Percentiles rank a stretch among this genome's conserved stretches.
Conservation (phyloP, 2,113 vertebrate genomes). For the Anguilla japonica region DNA sequence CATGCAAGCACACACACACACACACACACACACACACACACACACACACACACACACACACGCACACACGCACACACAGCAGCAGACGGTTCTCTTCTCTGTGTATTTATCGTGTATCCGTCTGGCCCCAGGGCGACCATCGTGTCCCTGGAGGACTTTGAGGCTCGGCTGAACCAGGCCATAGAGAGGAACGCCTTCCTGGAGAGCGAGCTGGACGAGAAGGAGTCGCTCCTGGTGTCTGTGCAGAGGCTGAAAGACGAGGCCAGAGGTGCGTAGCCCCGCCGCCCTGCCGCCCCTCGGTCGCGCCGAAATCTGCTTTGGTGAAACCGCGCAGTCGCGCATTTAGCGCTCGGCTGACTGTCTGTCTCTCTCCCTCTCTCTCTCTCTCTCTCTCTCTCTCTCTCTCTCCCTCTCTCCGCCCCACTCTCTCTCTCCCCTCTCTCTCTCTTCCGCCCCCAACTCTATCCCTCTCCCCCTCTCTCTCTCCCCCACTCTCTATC, state of each 20-base stretch:
- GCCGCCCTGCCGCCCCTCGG: not conserved
- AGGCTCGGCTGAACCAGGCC: conserved; percentile 95
- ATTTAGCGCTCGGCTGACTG: too few relatives aligned
- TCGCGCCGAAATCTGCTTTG: too few relatives aligned
- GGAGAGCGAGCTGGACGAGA: conserved; percentile 97
- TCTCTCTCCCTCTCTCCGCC: not conserved
- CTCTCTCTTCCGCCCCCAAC: too few relatives aligned
- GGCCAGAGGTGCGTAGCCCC: conserved; percentile 81
- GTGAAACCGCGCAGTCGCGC: not conserved
- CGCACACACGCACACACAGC: too few relatives aligned
- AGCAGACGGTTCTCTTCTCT: not conserved
- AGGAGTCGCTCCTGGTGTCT: conserved; percentile 91
- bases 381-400: too few relatives aligned
- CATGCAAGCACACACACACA: too few relatives aligned
- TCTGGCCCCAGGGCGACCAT: conserved; percentile 83
- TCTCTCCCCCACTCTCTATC: not conserved
- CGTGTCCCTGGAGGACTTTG: conserved; percentile 95
- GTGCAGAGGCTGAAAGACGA: conserved; percentile 97
- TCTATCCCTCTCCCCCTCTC: not conserved
- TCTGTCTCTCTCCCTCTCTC: too few relatives aligned
- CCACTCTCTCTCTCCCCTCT: not conserved
- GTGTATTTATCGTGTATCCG: not conserved
- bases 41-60: too few relatives aligned
- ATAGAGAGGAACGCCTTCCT: conserved; percentile 98
- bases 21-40: too few relatives aligned